A percentile compares a stretch with the other conserved stretches of the same genome.
Conservation (phyloP, 1,140 invertebrate genomes). For the Euwallacea similis region DNA sequence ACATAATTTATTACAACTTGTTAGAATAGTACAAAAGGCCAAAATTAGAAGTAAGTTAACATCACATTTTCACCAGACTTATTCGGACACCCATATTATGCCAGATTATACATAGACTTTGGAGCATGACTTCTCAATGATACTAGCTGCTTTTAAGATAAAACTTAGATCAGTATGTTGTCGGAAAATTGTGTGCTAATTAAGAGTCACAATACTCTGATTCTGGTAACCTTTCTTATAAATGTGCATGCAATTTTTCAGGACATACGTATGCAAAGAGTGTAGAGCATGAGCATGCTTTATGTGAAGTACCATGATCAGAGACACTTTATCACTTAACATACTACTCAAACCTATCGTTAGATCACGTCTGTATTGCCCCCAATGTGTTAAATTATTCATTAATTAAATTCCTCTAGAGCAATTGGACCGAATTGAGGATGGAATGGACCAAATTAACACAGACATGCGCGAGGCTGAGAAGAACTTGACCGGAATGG, state of each 20-base stretch:
- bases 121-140: slow-evolving; percentile 15
- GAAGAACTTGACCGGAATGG: slow-evolving; percentile 98
- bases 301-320: slow-evolving; percentile 27
- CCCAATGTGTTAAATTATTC: no score
- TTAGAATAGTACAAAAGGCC: slow-evolving; percentile 34
- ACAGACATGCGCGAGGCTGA: slow-evolving; percentile 99
- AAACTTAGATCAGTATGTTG: no score
- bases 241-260: no score
- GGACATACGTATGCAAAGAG: neutral
- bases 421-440: slow-evolving; percentile 98
- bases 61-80: slow-evolving; percentile 41
- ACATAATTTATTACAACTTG: no score
- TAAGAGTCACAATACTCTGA: no score
- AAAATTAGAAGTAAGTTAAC: slow-evolving; percentile 50
- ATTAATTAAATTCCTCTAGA: slow-evolving; percentile 61
- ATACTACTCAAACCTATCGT: no score
- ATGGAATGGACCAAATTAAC: slow-evolving; percentile 99
- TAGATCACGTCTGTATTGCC: no score
- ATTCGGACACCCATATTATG: slow-evolving; percentile 32
- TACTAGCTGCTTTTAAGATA: slow-evolving; percentile 11
- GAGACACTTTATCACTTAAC: slow-evolving; percentile 29
- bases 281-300: slow-evolving; percentile 42
- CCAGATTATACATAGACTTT: slow-evolving; percentile 14
- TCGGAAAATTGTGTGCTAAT: no score
- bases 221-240: no score